Percentiles rank a stretch among this genome's conserved stretches.
phyloP scores from a whole-genome alignment of 2,113 vertebrate genomes.

The Pangasianodon hypophthalmus region DNA sequence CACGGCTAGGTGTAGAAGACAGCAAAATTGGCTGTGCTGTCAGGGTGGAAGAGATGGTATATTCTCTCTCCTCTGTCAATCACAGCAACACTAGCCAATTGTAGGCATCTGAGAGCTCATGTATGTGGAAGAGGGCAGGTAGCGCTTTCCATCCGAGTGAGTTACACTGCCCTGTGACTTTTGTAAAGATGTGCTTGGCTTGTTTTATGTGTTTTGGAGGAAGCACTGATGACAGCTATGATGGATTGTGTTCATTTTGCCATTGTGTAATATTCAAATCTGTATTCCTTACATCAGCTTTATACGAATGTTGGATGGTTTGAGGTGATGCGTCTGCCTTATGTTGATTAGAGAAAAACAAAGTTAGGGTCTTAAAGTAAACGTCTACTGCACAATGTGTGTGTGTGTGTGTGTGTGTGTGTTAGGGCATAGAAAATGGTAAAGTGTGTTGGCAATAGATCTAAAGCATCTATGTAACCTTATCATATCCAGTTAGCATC shows the following conservation, averaged over 20 bases:
- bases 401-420: background rate
- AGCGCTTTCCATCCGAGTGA: background rate
- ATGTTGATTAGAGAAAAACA: background rate
- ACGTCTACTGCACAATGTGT: background rate
- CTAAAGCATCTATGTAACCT: background rate
- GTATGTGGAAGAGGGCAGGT: background rate
- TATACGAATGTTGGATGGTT: background rate
- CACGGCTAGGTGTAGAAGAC: background rate
- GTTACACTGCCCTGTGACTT: background rate
- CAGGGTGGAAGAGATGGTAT: background rate
- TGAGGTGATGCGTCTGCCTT: background rate
- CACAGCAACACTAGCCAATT: background rate
- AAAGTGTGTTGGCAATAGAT: slow-evolving; percentile 1
- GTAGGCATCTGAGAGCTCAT: background rate
- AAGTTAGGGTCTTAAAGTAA: background rate
- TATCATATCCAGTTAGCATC: background rate
- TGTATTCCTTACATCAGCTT: too few species aligned
- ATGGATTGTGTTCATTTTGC: too few species aligned
- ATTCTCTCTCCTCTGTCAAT: background rate
- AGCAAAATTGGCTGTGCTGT: too few species aligned
- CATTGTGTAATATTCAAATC: too few species aligned
- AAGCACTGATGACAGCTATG: background rate
- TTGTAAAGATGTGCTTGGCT: background rate
- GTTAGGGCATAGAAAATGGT: too few species aligned
- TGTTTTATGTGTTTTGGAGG: background rate